Base-by-base conservation (phyloP, 2,797 vertebrate species). In the Dermochelys coriacea region DNA sequence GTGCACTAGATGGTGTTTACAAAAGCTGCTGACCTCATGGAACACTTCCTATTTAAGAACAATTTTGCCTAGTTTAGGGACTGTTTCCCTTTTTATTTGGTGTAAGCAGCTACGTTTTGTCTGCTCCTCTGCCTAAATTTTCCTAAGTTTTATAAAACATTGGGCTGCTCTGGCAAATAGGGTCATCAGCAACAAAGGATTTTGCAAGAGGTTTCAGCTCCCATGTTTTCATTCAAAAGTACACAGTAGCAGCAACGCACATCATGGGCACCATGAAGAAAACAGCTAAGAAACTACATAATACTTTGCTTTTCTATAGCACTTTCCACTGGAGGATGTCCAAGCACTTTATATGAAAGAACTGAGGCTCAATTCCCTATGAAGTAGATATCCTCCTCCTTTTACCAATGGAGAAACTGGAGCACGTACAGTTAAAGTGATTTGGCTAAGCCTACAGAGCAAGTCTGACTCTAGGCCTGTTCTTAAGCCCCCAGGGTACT, bases 1-100 rank as follows among this genome's bases (percentile, higher is more conserved):
- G 59, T 82, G 59, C 59, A 92, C 87, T 52, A 92, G 18, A 49
- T 94, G 90, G 52, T 64, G 59, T 87, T 93, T 80, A 79, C 57
- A 82, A 85, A 96, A 96, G 77, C 86, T 86, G 94, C 77, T 90
- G 59, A 95, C 37, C 50, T 91, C 96, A 95, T 50, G 84, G 94
- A 96, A 93, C 41, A 74, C 45, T 23, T 77, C 89, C 55, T 29
- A 51, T 81, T 94, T 96, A n/a, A 0, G 0, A 96, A 61, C 68
- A 64, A 34, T 86, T 85, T 11, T 84, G 90, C 51, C 51, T n/a
- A 16, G 34, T 90, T 93, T 79, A 55, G 51, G 80, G 15, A 34
- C 37, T 45, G 37, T 49, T 96, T 88, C 84, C 64, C 14, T 21
- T 5, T 59, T 80, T 29, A 25, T 47, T 47, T 27, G 12, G 41